Evolutionary conservation across 2,797 vertebrate genomes (phyloP).

Genomic region (Poeciliopsis gracilis): DNA sequence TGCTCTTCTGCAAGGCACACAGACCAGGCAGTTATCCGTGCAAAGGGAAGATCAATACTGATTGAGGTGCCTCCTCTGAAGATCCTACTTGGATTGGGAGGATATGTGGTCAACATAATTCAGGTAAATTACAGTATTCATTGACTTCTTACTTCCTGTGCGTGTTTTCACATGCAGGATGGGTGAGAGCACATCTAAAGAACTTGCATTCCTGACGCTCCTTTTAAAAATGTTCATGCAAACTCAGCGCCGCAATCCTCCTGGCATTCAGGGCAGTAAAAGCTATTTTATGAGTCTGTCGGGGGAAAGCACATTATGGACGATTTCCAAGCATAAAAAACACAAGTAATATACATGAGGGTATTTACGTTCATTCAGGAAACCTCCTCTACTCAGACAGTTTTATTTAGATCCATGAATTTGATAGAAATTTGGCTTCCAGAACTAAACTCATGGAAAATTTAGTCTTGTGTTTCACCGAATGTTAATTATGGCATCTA

Average conservation of each 20-base stretch:
- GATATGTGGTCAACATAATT: conserved; percentile 85
- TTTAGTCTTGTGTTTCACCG: conserved; percentile 60
- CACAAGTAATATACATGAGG: conserved; percentile 69
- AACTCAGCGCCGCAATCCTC: conserved; percentile 81
- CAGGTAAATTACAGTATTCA: conserved; percentile 85
- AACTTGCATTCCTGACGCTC: conserved; percentile 80
- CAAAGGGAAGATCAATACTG: conserved; percentile 73
- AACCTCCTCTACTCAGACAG: conserved; percentile 66
- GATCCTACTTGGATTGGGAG: conserved; percentile 69
- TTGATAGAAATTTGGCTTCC: conserved; percentile 57
- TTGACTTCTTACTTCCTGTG: conserved; percentile 82
- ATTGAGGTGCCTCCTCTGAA: conserved; percentile 72
- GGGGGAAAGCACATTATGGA: conserved; percentile 78
- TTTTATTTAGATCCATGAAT: conserved; percentile 58
- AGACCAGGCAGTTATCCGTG: conserved; percentile 59
- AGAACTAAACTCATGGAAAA: conserved; percentile 64
- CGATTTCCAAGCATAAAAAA: conserved; percentile 72
- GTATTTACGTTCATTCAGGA: conserved; percentile 72
- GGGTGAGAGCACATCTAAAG: conserved; percentile 78
- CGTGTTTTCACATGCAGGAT: conserved; percentile 83
- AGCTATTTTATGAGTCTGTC: conserved; percentile 83
- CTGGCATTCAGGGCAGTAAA: conserved; percentile 84
- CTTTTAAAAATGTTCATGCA: conserved; percentile 82
- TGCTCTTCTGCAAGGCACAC: conserved; percentile 49
- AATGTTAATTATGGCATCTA: conserved; percentile 67